A percentile compares a stretch with the other conserved stretches of the same genome.
phyloP scores from a whole-genome alignment of 2,113 vertebrate species.

The Cygnus atratus region DNA sequence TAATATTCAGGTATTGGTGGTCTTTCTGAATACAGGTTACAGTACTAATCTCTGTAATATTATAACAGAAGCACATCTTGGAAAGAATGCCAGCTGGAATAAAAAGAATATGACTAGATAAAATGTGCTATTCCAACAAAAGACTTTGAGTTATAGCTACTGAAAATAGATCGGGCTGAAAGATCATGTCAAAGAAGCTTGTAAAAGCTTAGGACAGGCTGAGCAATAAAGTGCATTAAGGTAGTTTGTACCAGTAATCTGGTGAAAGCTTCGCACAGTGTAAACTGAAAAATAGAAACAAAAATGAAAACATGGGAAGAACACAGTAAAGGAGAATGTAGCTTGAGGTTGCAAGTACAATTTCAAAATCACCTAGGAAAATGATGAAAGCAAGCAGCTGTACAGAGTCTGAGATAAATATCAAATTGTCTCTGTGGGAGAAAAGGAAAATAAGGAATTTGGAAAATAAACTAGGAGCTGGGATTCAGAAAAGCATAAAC shows the following conservation, averaged over 20 bases:
- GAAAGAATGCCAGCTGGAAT: not conserved
- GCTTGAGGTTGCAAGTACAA: not conserved
- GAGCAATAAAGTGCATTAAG: not conserved
- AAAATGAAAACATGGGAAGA: not conserved
- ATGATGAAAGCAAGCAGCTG: not conserved
- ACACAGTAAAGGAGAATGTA: not conserved
- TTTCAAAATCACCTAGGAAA: not conserved
- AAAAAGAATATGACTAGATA: not conserved
- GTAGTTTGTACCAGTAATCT: not conserved
- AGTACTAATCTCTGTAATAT: not conserved
- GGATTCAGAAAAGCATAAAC: slow-evolving; percentile 12
- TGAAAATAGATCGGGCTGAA: not conserved
- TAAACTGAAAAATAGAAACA: not conserved
- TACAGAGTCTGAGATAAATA: not conserved
- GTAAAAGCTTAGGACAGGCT: not conserved
- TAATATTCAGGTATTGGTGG: not conserved
- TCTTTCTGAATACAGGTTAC: not conserved
- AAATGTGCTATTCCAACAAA: not conserved
- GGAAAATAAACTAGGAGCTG: not conserved
- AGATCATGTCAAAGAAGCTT: not conserved
- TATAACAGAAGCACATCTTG: not conserved
- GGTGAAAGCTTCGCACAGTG: not conserved
- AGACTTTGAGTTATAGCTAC: not conserved
- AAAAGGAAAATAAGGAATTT: not conserved
- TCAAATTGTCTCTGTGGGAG: not conserved